Base-by-base conservation (phyloP, 1,140 invertebrate genomes). In the Eciton burchellii region DNA sequence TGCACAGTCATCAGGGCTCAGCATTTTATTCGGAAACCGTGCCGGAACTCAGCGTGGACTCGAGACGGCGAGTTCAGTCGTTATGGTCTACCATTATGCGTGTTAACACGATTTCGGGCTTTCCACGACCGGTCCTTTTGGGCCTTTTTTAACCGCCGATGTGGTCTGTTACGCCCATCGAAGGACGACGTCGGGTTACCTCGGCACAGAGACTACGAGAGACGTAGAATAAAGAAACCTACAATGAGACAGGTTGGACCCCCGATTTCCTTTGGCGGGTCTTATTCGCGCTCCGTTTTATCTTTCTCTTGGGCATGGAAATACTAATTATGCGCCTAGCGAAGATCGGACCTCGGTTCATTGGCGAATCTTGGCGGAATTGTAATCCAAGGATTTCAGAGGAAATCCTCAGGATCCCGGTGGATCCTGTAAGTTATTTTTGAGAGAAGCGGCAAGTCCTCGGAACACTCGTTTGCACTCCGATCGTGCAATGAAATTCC, bases 251-350 rank as follows among this genome's bases (percentile, higher is more conserved):
- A 90, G 86, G 86, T 88, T 84, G 84, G 70, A 84, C 77, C n/a
- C 82, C 82, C 77, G 62, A 73, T 77, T 73, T 56, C 60, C 88
- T 90, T 89, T 90, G 87, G 86, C 85, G 68, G 70, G 63, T 66
- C 83, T 83, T 83, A 82, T 84, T 76, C 74, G 66, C 81, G 81
- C 82, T 63, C 84, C 84, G 76, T 57, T 26, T 88, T 84, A 87
- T 89, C 84, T 88, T 83, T 76, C 84, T 72, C 72, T 85, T 52
- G 59, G 47, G 87, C 65, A 63, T 82, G 81, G 84, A 82, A 90
- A 85, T 90, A 86, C 85, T 90, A 90, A 90, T 90, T 90, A 86
- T 83, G 60, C 62, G 73, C 82, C 85, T 89, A 85, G 71, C 86
- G 74, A 86, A 84, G 71, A 65, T 59, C 45, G 68, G 45, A 35